Percentiles rank a stretch among this genome's conserved stretches.
Evolutionary conservation across 2,888 invertebrate genomes (phyloP).

Genomic region (Notodonta ziczac): DNA sequence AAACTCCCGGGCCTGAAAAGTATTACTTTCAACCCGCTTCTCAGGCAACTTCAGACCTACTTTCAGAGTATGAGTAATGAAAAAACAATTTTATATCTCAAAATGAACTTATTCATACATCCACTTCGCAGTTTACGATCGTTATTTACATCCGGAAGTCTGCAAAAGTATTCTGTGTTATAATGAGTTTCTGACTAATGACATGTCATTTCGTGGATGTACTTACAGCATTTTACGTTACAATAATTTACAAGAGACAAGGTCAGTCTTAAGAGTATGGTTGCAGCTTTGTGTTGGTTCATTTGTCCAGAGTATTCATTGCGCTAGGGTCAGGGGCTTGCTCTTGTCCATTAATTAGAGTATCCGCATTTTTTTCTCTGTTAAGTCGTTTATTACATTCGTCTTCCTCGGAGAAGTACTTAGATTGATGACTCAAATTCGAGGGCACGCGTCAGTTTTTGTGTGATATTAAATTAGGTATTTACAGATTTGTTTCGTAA

Average conservation of each 20-base stretch:
- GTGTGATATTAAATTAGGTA: slow-evolving; percentile 17
- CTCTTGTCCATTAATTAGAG: slow-evolving; percentile 75
- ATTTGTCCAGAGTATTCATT: slow-evolving; percentile 57
- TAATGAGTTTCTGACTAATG: slow-evolving; percentile 63
- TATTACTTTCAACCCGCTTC: no score
- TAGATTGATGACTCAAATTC: slow-evolving; percentile 61
- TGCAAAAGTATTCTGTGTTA: slow-evolving; percentile 55
- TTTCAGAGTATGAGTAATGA: no score
- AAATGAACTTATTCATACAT: slow-evolving; percentile 1
- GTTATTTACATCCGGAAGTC: slow-evolving; percentile 57
- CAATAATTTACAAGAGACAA: slow-evolving; percentile 47
- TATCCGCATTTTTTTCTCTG: slow-evolving; percentile 77
- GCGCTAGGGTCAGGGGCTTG: slow-evolving; percentile 67
- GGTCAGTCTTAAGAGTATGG: slow-evolving; percentile 41
- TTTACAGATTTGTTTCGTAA: no score
- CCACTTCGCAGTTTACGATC: slow-evolving; percentile 13
- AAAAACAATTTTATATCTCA: background rate
- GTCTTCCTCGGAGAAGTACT: slow-evolving; percentile 56
- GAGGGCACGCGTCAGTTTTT: slow-evolving; percentile 66
- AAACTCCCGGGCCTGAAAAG: no score
- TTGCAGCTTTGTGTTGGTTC: slow-evolving; percentile 45
- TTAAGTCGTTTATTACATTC: slow-evolving; percentile 74
- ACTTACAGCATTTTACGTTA: slow-evolving; percentile 25
- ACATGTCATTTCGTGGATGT: slow-evolving; percentile 42
- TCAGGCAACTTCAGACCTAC: no score